Evolutionary conservation across 2,113 vertebrate genomes (phyloP).

Genomic region (Speoplatyrhinus poulsoni): DNA sequence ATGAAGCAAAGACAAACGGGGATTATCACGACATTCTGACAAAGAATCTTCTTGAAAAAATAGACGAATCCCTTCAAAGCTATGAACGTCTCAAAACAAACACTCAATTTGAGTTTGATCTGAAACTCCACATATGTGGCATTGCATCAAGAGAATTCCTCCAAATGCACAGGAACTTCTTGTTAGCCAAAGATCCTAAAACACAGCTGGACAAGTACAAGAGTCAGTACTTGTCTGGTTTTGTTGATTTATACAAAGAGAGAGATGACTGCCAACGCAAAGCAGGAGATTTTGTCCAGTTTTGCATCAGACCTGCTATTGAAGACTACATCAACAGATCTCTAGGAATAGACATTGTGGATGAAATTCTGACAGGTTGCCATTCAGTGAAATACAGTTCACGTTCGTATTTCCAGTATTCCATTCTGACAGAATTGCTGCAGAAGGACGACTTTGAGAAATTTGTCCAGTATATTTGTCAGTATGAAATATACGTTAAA

Average conservation of each 20-base stretch:
- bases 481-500: constrained; percentile 58
- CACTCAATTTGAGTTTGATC: constrained; percentile 29
- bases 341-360: constrained; percentile 57
- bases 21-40: constrained; percentile 56
- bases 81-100: neutral
- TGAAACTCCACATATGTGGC: constrained; percentile 61
- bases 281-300: constrained; percentile 40
- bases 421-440: constrained; percentile 51
- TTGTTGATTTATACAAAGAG: constrained; percentile 44
- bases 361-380: constrained; percentile 34
- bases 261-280: constrained; percentile 49
- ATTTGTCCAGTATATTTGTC: constrained; percentile 39
- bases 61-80: constrained; percentile 23
- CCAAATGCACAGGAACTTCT: constrained; percentile 50
- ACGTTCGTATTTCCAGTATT: constrained; percentile 50
- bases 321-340: constrained; percentile 29
- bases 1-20: neutral
- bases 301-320: constrained; percentile 58
- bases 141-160: constrained; percentile 44
- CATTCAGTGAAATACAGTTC: constrained; percentile 38
- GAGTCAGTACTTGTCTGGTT: constrained; percentile 40
- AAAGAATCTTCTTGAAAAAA: constrained; percentile 39
- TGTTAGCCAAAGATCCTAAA: constrained; percentile 19
- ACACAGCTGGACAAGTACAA: constrained; percentile 44
- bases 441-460: constrained; percentile 25